Base-by-base conservation (phyloP, 2,888 invertebrate species). In the Latrodectus hesperus region DNA sequence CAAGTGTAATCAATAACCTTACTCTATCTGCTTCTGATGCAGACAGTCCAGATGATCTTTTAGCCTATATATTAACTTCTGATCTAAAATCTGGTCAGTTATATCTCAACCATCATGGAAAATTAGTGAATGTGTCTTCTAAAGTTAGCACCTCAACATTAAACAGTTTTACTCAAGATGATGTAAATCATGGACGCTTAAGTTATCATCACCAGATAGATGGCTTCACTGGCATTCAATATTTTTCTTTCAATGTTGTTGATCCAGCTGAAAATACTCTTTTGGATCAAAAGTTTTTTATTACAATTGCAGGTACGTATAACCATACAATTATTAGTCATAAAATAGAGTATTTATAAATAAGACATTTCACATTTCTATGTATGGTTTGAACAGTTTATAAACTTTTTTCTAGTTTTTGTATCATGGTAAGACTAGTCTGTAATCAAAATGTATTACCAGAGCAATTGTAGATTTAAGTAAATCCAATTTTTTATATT, bases 221-320 rank as follows among this genome's bases (percentile, higher is more conserved):
- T 22, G 76, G 84, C 17, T 65, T 70, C 11, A 53, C 52, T 12
- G 81, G 88, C 49, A 16, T 74, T 17, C 78, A 85, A n/a, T 38
- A 78, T 53, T 91, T 92, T 89, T 90, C 90, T 71, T 92, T 91
- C 82, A 90, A 90, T 82, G 92, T 92, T n/a, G 90, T 91, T 80
- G 92, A 92, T 87, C 87, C 90, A 2, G 90, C 91, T n/a, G 91
- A 91, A 16, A 92, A 92, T 89, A 82, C 90, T 38, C 89, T 92
- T 4, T 85, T 90, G 38, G 90, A 91, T 82, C 92, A 92, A 86
- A 88, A 89, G 6, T 92, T 92, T 85, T 91, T 90, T 49, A 91
- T 92, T 14, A 80, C 84, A n/a, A 68, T 88, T 68, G 52, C 65
- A 65, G 88, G 84, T 88, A 70, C 55, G 64, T 64, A 17, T 76